These are phyloP conservation scores for Drosophila fungiperda DNA, from an alignment of 2,888 invertebrate genomes.

Conservation along the genomic window DNA sequence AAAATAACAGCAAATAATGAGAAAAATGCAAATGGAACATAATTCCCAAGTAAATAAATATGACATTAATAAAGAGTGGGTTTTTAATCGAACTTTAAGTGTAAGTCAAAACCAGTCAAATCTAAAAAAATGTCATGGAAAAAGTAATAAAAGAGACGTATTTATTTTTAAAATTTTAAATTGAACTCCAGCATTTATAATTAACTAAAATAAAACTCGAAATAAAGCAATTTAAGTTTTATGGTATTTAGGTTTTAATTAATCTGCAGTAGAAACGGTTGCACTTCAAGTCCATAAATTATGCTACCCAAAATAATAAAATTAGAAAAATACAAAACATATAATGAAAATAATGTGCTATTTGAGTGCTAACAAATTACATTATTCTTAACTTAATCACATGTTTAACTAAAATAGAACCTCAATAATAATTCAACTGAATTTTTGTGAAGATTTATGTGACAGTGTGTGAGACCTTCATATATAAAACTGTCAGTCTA, in stretches of 20 bases:
- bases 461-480: slow-evolving; percentile 16
- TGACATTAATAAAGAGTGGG: background rate
- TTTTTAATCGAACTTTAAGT: no score
- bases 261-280: background rate
- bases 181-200: background rate
- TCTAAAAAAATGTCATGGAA: background rate
- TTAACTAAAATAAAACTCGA: background rate
- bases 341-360: background rate
- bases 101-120: background rate
- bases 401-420: no score
- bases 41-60: background rate
- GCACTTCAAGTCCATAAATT: no score
- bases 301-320: no score
- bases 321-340: no score
- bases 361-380: background rate
- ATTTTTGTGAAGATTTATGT: slow-evolving; percentile 41
- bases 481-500: slow-evolving; percentile 13
- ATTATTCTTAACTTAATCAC: background rate
- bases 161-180: background rate
- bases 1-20: no score
- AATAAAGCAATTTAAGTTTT: background rate
- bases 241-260: background rate
- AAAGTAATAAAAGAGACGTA: background rate
- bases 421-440: slow-evolving; percentile 11
- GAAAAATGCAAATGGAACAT: background rate